A percentile compares a stretch with the other conserved stretches of the same genome.
Conservation (phyloP, 2,888 invertebrate species). For the Hydraecia micacea region DNA sequence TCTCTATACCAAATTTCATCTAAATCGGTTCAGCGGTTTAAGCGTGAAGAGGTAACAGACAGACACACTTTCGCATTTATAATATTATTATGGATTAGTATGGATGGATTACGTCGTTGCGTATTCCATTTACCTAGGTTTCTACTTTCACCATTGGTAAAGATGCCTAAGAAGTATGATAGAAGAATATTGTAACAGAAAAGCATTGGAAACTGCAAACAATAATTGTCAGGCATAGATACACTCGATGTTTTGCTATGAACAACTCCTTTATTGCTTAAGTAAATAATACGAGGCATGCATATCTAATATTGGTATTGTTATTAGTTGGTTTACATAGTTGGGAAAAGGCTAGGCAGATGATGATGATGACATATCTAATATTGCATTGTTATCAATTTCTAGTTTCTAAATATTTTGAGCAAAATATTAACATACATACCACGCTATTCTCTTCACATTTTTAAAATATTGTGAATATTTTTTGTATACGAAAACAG, state of each 20-base stretch:
- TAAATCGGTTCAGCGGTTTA: too few relatives aligned
- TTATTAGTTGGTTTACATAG: too few relatives aligned
- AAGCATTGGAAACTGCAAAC: not conserved
- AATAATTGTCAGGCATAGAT: not conserved
- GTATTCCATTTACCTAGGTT: not conserved
- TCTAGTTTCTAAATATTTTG: not conserved
- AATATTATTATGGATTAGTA: too few relatives aligned
- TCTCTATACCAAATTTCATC: too few relatives aligned
- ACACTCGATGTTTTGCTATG: not conserved
- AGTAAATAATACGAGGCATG: not conserved
- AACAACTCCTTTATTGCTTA: not conserved
- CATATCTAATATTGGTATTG: not conserved
- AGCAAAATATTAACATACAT: constrained; percentile 17
- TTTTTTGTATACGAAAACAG: constrained; percentile 81
- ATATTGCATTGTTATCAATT: not conserved
- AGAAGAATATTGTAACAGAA: not conserved
- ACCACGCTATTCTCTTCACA: constrained; percentile 86
- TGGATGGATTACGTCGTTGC: not conserved
- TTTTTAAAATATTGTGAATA: constrained; percentile 86
- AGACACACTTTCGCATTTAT: too few relatives aligned
- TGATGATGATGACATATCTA: not conserved
- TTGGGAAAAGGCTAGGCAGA: too few relatives aligned
- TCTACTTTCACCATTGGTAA: too few relatives aligned
- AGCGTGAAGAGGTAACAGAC: too few relatives aligned
- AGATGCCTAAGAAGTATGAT: too few relatives aligned